These are phyloP conservation scores for Pachymerium ferrugineum DNA, from an alignment of 2,888 invertebrate species.

Conservation along the genomic window DNA sequence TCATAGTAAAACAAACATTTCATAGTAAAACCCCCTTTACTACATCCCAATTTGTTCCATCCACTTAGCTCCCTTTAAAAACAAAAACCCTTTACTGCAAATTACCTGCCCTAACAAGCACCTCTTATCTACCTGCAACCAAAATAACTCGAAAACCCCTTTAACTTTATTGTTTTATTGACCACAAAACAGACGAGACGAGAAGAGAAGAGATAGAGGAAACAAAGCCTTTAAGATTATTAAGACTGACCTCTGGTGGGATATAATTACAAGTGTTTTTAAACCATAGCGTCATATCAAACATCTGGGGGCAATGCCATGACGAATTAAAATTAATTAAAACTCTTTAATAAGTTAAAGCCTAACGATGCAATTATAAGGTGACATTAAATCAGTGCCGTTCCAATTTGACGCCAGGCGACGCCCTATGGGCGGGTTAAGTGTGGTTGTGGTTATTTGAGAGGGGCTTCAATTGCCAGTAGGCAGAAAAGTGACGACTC, in stretches of 20 bases:
- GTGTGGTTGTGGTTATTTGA: not conserved
- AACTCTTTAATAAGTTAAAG: too few species aligned
- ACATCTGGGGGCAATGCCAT: not conserved
- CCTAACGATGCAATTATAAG: not conserved
- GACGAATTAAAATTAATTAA: constrained; percentile 21
- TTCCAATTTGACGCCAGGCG: not conserved
- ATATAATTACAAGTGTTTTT: not conserved
- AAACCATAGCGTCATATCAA: not conserved
- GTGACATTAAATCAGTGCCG: not conserved
- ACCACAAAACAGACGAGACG: too few species aligned
- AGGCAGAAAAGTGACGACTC: not conserved
- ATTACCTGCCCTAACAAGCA: not conserved
- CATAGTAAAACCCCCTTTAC: too few species aligned
- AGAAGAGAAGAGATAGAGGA: not conserved
- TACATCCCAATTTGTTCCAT: too few species aligned
- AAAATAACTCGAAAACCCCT: not conserved
- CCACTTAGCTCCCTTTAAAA: too few species aligned
- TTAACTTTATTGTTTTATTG: constrained; percentile 5
- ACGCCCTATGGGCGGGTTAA: not conserved
- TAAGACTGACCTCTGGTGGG: not conserved
- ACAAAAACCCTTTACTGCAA: not conserved
- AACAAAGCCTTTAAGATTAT: not conserved
- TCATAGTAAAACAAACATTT: too few species aligned
- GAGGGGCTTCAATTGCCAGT: not conserved
- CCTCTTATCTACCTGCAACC: too few species aligned